phyloP scores from a whole-genome alignment of 2,888 invertebrate species.

The Caenorhabditis zanzibari region DNA sequence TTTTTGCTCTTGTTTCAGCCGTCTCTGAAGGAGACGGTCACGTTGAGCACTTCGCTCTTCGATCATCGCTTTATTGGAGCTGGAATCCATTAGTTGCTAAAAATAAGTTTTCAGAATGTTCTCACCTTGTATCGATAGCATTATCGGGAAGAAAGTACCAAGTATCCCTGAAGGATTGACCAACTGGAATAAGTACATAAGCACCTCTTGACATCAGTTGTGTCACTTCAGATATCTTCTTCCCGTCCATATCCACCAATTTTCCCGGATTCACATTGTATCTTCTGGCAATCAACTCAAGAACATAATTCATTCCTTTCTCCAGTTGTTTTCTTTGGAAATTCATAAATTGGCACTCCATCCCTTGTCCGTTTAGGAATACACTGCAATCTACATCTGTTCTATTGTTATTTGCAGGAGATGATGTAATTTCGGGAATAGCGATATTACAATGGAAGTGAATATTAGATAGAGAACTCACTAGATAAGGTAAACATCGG shows the following conservation, averaged over 20 bases:
- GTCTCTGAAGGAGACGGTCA: constrained; percentile 73
- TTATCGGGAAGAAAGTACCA: constrained; percentile 82
- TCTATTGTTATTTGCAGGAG: constrained; percentile 34
- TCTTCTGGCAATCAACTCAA: constrained; percentile 76
- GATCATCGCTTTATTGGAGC: constrained; percentile 68
- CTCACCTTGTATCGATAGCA: constrained; percentile 80
- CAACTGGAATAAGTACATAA: constrained; percentile 79
- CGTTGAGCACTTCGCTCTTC: constrained; percentile 77
- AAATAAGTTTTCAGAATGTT: background rate
- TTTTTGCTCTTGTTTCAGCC: constrained; percentile 56
- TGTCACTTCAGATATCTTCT: constrained; percentile 71
- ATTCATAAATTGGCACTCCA: constrained; percentile 77
- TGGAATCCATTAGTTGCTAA: constrained; percentile 37
- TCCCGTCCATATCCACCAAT: constrained; percentile 79
- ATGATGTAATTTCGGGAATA: constrained; percentile 46
- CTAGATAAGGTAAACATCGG: constrained; percentile 80
- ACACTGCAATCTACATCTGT: constrained; percentile 68
- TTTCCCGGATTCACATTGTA: constrained; percentile 77
- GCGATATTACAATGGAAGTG: background rate
- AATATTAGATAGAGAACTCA: constrained; percentile 43
- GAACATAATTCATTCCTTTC: constrained; percentile 78
- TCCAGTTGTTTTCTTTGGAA: constrained; percentile 78
- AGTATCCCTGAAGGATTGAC: constrained; percentile 79
- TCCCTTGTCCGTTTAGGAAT: constrained; percentile 80
- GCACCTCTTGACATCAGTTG: constrained; percentile 80